Evolutionary conservation across 2,888 invertebrate species (phyloP), one percentile per base, ranked within the genome.

Genomic region (Heliconius ethilla): DNA sequence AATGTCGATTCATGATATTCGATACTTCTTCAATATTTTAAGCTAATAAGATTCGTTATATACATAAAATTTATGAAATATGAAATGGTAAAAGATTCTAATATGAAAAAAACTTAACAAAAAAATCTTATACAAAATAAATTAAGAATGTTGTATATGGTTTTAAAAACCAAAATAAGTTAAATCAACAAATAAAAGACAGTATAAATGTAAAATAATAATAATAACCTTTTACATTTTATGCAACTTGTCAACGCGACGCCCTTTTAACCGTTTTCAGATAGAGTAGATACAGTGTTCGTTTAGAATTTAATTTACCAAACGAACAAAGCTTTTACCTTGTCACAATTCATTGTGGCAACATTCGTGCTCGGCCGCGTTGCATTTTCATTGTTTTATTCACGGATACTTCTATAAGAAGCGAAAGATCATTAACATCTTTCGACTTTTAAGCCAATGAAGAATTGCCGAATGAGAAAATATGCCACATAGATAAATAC

Each of bases 321-420:
- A 87, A 88, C 87, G 85, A 88, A 89, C 88, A 88, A 90, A 89
- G 90, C 90, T 91, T 91, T 91, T 90, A 89, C 85, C 84, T 84
- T 87, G 87, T 89, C 91, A 89, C 89, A 89, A 88, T 89, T 88
- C 85, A 89, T 90, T 89, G 87, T 84, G 86, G 87, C 81, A 84
- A 87, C 86, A 86, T 87, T 88, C 85, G 85, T 86, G 86, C 86
- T 87, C 86, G 85, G 86, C 82, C 82, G 82, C 83, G 86, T 85
- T 87, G 85, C 83, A 88, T 87, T 89, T 88, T 85, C 86, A 87
- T 87, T 87, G 85, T 87, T 87, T 86, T 84, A 85, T 86, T 87
- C 86, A 85, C 84, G 85, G 84, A 84, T 83, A 82, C 82, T 83
- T 70, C 55, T 76, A 66, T 73, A 74, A 65, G 67, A 78, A 79